phyloP scores from a whole-genome alignment of 2,888 invertebrate genomes.

The Hemithea aestivaria region DNA sequence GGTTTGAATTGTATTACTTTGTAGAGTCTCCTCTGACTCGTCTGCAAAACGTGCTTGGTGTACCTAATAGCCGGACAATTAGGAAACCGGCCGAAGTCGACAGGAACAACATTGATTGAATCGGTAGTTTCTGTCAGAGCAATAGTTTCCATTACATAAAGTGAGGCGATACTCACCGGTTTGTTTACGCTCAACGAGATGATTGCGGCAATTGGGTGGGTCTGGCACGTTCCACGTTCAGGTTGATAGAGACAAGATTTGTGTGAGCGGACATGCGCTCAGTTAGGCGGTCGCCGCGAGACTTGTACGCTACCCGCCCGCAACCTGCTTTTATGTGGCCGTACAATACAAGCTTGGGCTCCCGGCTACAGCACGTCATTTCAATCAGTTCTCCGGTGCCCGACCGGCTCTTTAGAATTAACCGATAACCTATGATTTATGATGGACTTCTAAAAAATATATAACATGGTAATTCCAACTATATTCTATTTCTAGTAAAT shows the following conservation, averaged over 20 bases:
- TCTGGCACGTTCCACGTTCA: conserved; percentile 67
- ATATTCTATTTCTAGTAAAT: no score
- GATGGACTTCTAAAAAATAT: no score
- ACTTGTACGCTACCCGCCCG: conserved; percentile 52
- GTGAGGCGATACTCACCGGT: conserved; percentile 61
- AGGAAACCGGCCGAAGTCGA: conserved; percentile 7
- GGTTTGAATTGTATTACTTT: no score
- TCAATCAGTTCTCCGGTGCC: no score
- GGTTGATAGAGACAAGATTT: conserved; percentile 27
- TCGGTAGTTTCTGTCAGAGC: conserved; percentile 14
- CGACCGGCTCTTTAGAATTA: no score
- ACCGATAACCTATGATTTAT: no score
- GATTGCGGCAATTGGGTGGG: conserved; percentile 69
- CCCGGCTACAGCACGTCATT: no score
- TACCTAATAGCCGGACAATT: conserved; percentile 12
- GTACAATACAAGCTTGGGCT: not conserved
- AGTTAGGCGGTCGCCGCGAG: conserved; percentile 47
- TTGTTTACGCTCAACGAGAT: conserved; percentile 76
- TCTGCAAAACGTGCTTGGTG: conserved; percentile 6
- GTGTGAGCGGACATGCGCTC: conserved; percentile 45
- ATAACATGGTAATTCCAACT: no score
- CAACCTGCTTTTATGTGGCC: conserved; percentile 41
- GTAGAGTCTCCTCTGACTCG: not conserved
- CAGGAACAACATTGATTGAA: conserved; percentile 24
- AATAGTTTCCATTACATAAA: conserved; percentile 48